A percentile compares a stretch with the other conserved stretches of the same genome.
phyloP scores from a whole-genome alignment of 2,797 vertebrate genomes.

The Sciaenops ocellatus region DNA sequence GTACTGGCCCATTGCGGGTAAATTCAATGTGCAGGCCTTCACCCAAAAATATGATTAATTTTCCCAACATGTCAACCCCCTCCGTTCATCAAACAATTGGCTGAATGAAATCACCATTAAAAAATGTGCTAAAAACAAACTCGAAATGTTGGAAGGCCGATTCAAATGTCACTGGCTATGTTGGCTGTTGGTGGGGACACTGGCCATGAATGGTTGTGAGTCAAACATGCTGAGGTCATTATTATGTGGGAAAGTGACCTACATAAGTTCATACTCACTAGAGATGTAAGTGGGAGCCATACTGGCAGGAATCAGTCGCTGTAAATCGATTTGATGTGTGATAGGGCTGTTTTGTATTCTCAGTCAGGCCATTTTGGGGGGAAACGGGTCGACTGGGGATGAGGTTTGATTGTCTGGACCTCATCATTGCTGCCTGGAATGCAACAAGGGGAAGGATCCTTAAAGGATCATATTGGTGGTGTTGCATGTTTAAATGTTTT shows the following conservation, averaged over 20 bases:
- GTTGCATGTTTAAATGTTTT: constrained; percentile 8
- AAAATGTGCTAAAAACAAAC: constrained; percentile 1
- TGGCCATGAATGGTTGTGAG: constrained; percentile 9
- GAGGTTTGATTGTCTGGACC: constrained; percentile 36
- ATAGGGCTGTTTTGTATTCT: constrained; percentile 15
- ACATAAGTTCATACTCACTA: constrained; percentile 25
- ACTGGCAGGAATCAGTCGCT: constrained; percentile 26
- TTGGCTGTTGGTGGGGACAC: constrained; percentile 14
- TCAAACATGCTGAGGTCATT: constrained; percentile 37
- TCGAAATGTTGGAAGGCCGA: background rate
- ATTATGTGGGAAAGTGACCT: constrained; percentile 54
- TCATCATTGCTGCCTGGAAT: constrained; percentile 35
- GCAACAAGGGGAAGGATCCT: constrained; percentile 1
- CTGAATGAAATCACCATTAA: constrained; percentile 9
- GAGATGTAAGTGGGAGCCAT: constrained; percentile 22
- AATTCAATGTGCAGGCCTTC: background rate
- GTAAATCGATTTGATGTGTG: constrained; percentile 42
- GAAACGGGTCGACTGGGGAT: constrained; percentile 48
- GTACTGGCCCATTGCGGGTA: background rate
- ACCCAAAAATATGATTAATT: constrained; percentile 16
- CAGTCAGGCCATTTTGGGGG: constrained; percentile 6
- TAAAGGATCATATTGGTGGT: background rate
- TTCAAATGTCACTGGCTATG: background rate
- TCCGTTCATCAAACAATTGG: constrained; percentile 14
- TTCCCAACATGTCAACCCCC: background rate